phyloP scores from a whole-genome alignment of 2,888 invertebrate genomes.

The Athalia cordata region DNA sequence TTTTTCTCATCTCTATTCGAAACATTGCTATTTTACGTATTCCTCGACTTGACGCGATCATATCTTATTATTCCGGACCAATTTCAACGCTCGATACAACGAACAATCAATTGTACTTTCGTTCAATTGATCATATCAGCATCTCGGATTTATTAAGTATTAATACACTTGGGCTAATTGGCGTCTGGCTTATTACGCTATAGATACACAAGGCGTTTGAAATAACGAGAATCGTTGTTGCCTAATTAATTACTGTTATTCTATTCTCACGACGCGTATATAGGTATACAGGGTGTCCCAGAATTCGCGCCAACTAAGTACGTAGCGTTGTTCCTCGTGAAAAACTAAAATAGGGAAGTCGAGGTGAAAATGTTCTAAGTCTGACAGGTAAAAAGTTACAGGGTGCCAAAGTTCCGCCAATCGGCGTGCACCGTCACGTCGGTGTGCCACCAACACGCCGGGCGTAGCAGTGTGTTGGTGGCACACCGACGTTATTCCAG shows the following conservation, averaged over 20 bases:
- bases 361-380: no score
- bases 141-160: constrained; percentile 21
- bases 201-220: constrained; percentile 8
- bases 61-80: neutral
- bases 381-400: no score
- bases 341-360: no score
- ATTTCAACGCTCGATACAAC: constrained; percentile 4
- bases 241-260: constrained; percentile 28
- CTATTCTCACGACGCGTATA: constrained; percentile 15
- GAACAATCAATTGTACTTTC: constrained; percentile 17
- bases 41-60: neutral
- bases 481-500: no score
- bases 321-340: no score
- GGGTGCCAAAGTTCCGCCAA: no score
- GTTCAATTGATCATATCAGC: constrained; percentile 34
- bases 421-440: no score
- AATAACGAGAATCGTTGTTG: constrained; percentile 18
- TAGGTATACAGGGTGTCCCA: no score
- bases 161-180: constrained; percentile 29
- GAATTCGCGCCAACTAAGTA: no score
- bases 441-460: no score
- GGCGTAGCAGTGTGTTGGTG: no score
- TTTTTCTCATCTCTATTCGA: neutral
- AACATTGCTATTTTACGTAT: neutral
- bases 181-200: constrained; percentile 23